Conservation (phyloP, 2,113 vertebrate species). For the Carettochelys insculpta region DNA sequence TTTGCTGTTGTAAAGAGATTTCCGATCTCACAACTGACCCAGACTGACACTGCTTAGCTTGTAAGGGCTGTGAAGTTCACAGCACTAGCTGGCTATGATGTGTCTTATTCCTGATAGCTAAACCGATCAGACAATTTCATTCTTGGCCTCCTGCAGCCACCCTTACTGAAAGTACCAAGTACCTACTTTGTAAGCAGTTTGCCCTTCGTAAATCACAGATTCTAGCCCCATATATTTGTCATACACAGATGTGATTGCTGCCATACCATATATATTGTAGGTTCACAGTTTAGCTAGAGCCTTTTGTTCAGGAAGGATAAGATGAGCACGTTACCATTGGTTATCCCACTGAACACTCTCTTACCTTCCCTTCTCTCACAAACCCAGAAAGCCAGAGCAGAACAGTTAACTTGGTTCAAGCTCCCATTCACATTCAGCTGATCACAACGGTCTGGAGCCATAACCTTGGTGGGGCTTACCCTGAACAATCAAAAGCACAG, state of each 20-base stretch:
- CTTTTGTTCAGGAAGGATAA: not conserved
- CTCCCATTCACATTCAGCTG: not conserved
- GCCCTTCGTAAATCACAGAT: not conserved
- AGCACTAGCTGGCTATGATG: not conserved
- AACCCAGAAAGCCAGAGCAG: not conserved
- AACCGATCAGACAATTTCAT: not conserved
- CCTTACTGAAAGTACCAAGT: not conserved
- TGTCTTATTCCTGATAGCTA: not conserved
- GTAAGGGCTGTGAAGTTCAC: not conserved
- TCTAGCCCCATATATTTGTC: not conserved
- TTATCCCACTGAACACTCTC: not conserved
- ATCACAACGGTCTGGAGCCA: not conserved
- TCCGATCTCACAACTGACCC: not conserved
- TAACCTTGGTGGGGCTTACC: not conserved
- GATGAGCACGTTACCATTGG: not conserved
- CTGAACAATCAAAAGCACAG: not conserved
- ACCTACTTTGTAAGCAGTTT: not conserved
- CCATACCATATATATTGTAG: not conserved
- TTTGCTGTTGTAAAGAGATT: not conserved
- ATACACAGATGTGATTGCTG: not conserved
- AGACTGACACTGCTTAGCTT: not conserved
- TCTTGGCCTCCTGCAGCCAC: not conserved
- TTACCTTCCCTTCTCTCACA: constrained; percentile 14
- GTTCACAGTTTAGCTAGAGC: not conserved
- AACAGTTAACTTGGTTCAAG: not conserved